Conservation (phyloP, 2,113 vertebrate species). For the Pachyramphus minor region DNA sequence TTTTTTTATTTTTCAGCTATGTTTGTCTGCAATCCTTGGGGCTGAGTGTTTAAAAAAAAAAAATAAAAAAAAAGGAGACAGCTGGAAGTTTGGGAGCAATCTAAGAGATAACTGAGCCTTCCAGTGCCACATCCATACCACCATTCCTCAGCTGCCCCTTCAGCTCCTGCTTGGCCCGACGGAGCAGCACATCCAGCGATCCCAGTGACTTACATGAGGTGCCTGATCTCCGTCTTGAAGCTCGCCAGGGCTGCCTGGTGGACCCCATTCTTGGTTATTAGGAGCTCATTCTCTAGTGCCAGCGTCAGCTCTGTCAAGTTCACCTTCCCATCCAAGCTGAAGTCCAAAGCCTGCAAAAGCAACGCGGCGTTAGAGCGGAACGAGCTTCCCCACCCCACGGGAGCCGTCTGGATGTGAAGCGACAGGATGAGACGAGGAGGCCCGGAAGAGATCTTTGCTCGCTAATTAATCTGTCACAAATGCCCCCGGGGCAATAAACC, state of each 20-base stretch:
- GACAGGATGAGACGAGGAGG: background rate
- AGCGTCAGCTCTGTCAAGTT: conserved; percentile 85
- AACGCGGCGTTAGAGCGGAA: background rate
- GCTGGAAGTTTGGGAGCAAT: background rate
- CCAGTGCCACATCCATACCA: rapidly evolving
- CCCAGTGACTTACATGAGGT: conserved; percentile 83
- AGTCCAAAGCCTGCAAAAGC: conserved; percentile 85
- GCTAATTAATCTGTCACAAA: background rate
- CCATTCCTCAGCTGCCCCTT: background rate
- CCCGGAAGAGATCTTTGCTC: background rate
- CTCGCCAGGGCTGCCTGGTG: conserved; percentile 89
- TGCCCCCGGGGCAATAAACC: background rate
- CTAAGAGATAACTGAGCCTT: background rate
- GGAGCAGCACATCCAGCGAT: rapidly evolving
- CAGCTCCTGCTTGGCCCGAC: background rate
- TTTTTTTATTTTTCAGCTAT: rapidly evolving
- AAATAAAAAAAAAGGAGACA: rapidly evolving
- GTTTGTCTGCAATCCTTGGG: background rate
- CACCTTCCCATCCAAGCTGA: conserved; percentile 85
- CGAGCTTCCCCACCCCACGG: background rate
- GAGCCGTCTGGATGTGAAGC: background rate
- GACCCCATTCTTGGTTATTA: conserved; percentile 86
- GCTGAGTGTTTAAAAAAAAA: background rate
- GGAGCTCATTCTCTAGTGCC: conserved; percentile 90
- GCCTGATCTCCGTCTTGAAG: conserved; percentile 90